These are phyloP conservation scores for Scortum barcoo DNA, from an alignment of 2,113 vertebrate genomes.

Conservation along the genomic window DNA sequence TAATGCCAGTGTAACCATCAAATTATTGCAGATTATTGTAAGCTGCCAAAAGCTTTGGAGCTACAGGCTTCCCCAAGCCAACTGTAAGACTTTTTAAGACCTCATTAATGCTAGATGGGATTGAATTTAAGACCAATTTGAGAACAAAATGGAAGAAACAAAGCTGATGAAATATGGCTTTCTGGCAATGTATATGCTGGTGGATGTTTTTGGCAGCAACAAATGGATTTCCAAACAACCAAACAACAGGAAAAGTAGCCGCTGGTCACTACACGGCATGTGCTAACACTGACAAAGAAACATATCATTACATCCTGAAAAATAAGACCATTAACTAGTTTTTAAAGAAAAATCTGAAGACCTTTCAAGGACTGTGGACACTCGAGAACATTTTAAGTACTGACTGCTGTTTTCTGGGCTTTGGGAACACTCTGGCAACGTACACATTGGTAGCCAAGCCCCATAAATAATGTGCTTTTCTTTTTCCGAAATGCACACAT, in stretches of 20 bases:
- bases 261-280: constrained; percentile 11
- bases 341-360: background rate
- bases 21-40: constrained; percentile 30
- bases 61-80: constrained; percentile 32
- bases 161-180: constrained; percentile 19
- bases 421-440: background rate
- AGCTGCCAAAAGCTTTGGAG: constrained; percentile 26
- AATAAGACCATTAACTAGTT: background rate
- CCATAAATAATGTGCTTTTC: background rate
- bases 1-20: constrained; percentile 23
- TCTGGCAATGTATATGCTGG: constrained; percentile 2
- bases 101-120: constrained; percentile 8
- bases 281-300: background rate
- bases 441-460: background rate
- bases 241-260: background rate
- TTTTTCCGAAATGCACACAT: background rate
- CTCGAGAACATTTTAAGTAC: constrained; percentile 1
- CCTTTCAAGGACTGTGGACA: background rate
- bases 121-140: constrained; percentile 36
- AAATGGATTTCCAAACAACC: background rate
- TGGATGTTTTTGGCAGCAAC: background rate
- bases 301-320: background rate
- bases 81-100: constrained; percentile 33
- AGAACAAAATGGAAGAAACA: constrained; percentile 22
- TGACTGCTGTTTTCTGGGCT: background rate